Evolutionary conservation across 2,888 invertebrate species (phyloP), one percentile per base, ranked within the genome.

Genomic region (Metacarcinus magister): DNA sequence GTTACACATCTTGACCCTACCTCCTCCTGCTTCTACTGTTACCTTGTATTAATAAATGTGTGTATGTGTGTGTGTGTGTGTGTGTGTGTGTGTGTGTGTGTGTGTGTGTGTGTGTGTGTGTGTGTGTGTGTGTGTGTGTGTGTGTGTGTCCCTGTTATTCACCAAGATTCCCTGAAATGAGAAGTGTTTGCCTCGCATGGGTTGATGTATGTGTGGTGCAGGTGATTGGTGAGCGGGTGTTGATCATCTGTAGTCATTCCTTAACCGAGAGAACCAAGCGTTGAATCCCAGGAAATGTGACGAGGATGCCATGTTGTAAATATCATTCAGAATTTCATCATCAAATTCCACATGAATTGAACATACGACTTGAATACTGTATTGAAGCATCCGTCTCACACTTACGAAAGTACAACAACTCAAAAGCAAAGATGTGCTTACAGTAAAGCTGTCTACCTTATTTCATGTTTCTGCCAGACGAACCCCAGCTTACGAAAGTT

Each of bases 81-180:
- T 91, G 91, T 91, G 91, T 91, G 91, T 44, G 91, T 91, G 91
- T 91, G 91, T 91, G 91, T 91, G 91, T 91, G 91, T 91, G 91
- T 91, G 91, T 91, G 91, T 91, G 91, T 44, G 91, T 91, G 91
- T 91, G 91, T 91, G 91, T 91, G 91, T 91, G 92, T 92, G 92
- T 92, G 92, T 92, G 48, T 92, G 92, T 92, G 54, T 92, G 92
- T 92, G 92, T 92, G 92, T 92, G 92, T 92, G 48, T 92, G 48
- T 92, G 23, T 44, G 23, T 92, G 54, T 92, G n/a, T 92, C n/a
- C 16, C 44, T 39, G n/a, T 23, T 16, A 48, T 13, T 2, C 13
- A 43, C 91, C 16, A 39, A 43, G 43, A 43, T 44, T 91, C n/a
- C 19, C 19, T 91, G 46, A 19, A 10, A n/a, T 43, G 32, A 4